These are phyloP conservation scores for Cyaniris semiargus DNA, from an alignment of 2,888 invertebrate genomes.

Conservation along the genomic window DNA sequence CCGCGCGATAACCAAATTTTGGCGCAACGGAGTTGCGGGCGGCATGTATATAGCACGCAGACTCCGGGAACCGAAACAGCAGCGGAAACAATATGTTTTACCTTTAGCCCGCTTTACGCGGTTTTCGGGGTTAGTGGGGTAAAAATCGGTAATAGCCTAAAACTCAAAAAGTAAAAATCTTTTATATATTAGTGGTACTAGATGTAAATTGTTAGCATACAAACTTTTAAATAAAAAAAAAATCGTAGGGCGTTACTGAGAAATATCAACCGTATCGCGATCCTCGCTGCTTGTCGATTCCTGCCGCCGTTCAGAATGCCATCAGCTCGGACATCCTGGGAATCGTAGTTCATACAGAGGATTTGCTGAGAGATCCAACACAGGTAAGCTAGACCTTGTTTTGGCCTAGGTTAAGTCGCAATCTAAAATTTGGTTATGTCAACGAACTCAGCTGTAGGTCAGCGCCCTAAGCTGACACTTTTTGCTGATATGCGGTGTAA, in stretches of 20 bases:
- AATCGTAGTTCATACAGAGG: conserved; percentile 95
- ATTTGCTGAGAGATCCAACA: conserved; percentile 89
- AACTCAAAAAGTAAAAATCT: too few species aligned
- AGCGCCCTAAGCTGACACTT: too few species aligned
- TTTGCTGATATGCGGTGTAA: too few species aligned
- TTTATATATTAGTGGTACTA: too few species aligned
- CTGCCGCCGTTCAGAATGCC: conserved; percentile 91
- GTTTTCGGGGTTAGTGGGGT: too few species aligned
- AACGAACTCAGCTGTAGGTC: background rate
- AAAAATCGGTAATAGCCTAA: too few species aligned
- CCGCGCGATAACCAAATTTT: too few species aligned
- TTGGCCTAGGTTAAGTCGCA: background rate
- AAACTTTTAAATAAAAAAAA: background rate
- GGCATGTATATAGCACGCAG: too few species aligned
- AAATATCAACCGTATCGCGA: conserved; percentile 91
- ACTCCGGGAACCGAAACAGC: too few species aligned
- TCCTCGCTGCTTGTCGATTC: conserved; percentile 89
- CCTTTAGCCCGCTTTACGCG: too few species aligned
- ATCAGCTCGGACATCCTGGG: conserved; percentile 91
- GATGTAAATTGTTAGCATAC: background rate
- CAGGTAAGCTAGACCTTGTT: conserved; percentile 76
- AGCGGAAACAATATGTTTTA: too few species aligned
- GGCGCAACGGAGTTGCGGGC: too few species aligned
- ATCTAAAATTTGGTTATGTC: background rate
- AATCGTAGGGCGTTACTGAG: conserved; percentile 58